These are phyloP conservation scores for Eristalis pertinax DNA, from an alignment of 2,888 invertebrate species.

Conservation along the genomic window DNA sequence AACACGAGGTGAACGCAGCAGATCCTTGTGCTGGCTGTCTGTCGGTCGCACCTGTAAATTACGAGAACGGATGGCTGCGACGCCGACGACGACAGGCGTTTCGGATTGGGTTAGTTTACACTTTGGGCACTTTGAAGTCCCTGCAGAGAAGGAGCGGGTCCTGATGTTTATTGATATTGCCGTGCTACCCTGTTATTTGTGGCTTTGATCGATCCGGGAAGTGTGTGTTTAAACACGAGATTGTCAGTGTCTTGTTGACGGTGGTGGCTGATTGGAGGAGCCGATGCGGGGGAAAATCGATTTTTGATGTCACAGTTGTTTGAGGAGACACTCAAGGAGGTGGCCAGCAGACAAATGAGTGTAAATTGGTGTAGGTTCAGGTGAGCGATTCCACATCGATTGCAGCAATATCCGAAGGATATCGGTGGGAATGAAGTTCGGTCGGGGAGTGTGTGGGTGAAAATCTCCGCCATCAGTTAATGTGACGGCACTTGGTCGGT, in stretches of 20 bases:
- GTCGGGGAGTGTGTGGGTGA: not conserved
- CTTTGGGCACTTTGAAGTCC: conserved; percentile 47
- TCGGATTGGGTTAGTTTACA: conserved; percentile 55
- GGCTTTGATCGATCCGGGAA: conserved; percentile 45
- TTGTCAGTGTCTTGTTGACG: conserved; percentile 7
- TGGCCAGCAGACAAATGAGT: not conserved
- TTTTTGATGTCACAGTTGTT: not conserved
- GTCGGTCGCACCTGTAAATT: conserved; percentile 50
- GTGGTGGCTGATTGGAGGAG: not conserved
- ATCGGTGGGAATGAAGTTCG: not conserved
- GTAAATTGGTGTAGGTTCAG: not conserved
- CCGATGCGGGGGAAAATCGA: not conserved
- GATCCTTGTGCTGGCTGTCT: not conserved
- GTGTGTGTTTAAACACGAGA: conserved; percentile 47
- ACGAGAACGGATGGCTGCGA: conserved; percentile 20
- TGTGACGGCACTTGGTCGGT: not conserved
- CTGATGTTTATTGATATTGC: conserved; percentile 47
- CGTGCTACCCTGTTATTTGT: conserved; percentile 29
- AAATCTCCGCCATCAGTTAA: not conserved
- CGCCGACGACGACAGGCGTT: conserved; percentile 24
- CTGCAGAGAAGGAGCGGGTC: not conserved
- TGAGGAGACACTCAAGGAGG: not conserved
- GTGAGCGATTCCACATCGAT: too few species aligned
- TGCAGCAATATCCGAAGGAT: not conserved
- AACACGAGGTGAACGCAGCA: conserved; percentile 14